Conservation (phyloP, 2,113 vertebrate genomes). For the Redunca redunca region DNA sequence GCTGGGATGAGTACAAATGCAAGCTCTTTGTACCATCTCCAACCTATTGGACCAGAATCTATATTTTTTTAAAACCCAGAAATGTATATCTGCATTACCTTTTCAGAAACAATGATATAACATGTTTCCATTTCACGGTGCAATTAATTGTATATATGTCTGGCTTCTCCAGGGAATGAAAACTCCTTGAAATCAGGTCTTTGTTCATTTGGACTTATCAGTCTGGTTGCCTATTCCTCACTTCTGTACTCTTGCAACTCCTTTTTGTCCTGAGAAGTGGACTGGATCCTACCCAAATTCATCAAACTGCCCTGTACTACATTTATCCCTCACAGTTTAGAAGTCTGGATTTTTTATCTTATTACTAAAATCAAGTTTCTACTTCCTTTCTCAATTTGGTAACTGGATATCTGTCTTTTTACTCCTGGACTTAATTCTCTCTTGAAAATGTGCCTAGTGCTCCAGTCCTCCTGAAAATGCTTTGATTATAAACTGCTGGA, state of each 20-base stretch:
- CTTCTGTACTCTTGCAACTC: background rate
- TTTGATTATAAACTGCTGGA: constrained; percentile 42
- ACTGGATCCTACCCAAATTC: background rate
- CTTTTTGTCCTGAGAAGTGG: background rate
- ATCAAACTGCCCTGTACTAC: background rate
- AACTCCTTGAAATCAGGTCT: background rate
- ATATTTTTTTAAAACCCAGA: background rate
- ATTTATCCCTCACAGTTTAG: background rate
- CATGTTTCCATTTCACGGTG: background rate
- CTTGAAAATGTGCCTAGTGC: background rate
- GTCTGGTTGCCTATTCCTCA: background rate
- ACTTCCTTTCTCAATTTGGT: background rate
- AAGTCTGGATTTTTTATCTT: background rate
- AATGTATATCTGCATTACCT: background rate
- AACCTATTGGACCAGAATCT: background rate
- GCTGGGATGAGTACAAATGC: background rate
- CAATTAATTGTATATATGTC: background rate
- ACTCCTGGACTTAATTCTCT: background rate
- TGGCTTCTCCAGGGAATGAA: background rate
- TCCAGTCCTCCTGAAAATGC: background rate
- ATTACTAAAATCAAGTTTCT: background rate
- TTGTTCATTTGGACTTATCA: background rate
- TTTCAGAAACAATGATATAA: background rate
- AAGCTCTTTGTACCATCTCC: background rate
- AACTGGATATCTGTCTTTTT: background rate